These are phyloP conservation scores for Chaetophractus vellerosus DNA, from an alignment of 2,797 vertebrate genomes.

Conservation along the genomic window DNA sequence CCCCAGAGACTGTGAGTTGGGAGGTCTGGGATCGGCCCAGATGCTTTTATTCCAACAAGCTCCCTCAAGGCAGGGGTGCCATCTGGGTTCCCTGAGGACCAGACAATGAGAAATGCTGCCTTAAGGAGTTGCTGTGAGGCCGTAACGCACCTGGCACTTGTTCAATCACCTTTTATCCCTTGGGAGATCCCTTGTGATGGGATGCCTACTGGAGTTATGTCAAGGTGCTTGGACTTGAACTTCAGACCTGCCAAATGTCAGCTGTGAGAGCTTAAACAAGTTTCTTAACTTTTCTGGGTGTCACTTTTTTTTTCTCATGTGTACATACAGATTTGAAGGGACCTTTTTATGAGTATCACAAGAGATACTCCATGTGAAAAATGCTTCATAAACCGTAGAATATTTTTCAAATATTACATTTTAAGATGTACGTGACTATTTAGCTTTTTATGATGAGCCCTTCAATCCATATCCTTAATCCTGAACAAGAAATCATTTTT, in stretches of 20 bases:
- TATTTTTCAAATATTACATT: not conserved
- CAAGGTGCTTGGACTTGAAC: not conserved
- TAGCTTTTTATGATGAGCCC: not conserved
- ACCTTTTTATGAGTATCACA: not conserved
- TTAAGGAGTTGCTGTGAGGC: not conserved
- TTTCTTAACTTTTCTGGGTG: not conserved
- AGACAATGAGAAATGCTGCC: not conserved
- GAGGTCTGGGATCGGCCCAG: not conserved
- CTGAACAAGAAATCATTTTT: not conserved
- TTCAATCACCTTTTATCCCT: not conserved
- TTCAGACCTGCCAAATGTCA: not conserved
- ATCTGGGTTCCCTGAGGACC: not conserved
- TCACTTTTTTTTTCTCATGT: not conserved
- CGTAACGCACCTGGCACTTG: not conserved
- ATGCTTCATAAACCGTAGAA: not conserved
- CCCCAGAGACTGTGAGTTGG: not conserved
- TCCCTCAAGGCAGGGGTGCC: not conserved
- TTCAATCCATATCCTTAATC: not conserved
- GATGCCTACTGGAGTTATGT: not conserved
- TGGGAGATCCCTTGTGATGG: not conserved
- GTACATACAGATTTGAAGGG: not conserved
- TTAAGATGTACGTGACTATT: not conserved
- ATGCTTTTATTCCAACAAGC: not conserved
- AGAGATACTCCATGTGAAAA: not conserved
- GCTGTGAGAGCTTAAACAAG: too few species aligned